Percentiles rank a stretch among this genome's conserved stretches.
phyloP scores from a whole-genome alignment of 2,888 invertebrate genomes.

The Drosophila nigricruria region DNA sequence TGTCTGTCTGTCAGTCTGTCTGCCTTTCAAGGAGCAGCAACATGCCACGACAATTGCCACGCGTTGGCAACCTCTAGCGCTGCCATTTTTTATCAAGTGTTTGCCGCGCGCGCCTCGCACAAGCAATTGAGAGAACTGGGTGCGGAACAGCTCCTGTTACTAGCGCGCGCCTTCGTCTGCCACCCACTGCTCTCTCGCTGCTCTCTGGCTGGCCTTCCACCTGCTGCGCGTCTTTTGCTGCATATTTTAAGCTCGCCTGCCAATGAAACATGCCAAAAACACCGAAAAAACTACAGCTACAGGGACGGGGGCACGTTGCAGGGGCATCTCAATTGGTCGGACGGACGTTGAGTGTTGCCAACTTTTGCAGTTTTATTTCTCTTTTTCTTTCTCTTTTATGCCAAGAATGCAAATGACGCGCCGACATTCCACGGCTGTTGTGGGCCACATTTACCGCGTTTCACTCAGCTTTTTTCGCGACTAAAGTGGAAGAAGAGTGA shows the following conservation, averaged over 20 bases:
- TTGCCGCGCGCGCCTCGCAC: slow-evolving; percentile 28
- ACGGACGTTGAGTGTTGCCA: slow-evolving; percentile 60
- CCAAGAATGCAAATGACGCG: slow-evolving; percentile 79
- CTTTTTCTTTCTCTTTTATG: slow-evolving; percentile 36
- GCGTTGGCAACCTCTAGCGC: slow-evolving; percentile 52
- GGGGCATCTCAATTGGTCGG: slow-evolving; percentile 14
- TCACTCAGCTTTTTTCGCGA: slow-evolving; percentile 20
- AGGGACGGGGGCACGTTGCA: neutral
- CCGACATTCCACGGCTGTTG: slow-evolving; percentile 29
- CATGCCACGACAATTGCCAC: slow-evolving; percentile 47
- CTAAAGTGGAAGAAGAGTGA: slow-evolving; percentile 3
- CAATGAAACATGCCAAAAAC: slow-evolving; percentile 77
- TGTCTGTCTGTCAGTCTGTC: slow-evolving; percentile 5
- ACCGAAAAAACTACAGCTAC: slow-evolving; percentile 48
- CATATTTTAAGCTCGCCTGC: slow-evolving; percentile 73
- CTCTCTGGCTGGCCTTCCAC: slow-evolving; percentile 46
- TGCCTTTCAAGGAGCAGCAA: slow-evolving; percentile 9
- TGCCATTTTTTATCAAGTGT: slow-evolving; percentile 57
- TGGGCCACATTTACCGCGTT: slow-evolving; percentile 46
- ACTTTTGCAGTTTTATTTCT: slow-evolving; percentile 22
- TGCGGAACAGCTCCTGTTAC: slow-evolving; percentile 40
- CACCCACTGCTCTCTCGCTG: neutral
- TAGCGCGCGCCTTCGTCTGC: neutral
- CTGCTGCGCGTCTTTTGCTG: slow-evolving; percentile 64
- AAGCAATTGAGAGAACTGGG: slow-evolving; percentile 62